These are phyloP conservation scores for Lottia gigantea DNA, from an alignment of 2,888 invertebrate species.

Conservation along the genomic window DNA sequence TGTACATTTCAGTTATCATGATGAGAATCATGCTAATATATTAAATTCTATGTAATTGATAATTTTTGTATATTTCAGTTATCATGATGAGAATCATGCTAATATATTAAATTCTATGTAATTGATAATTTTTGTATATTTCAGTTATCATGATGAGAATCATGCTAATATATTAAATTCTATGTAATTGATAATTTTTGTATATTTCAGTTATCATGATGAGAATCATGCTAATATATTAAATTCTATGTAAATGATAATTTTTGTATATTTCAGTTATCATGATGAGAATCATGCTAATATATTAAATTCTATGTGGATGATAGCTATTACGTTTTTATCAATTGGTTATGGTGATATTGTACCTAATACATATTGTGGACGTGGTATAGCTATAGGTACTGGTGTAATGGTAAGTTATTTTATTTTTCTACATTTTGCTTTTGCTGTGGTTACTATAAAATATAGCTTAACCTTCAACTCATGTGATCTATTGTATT, in stretches of 20 bases:
- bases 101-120: conserved; percentile 87
- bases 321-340: conserved; percentile 99
- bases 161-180: conserved; percentile 96
- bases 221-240: conserved; percentile 95
- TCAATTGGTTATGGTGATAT: conserved; percentile 99
- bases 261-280: conserved; percentile 84
- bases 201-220: conserved; percentile 91
- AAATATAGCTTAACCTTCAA: too few species aligned
- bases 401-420: conserved; percentile 96
- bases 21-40: conserved; percentile 97
- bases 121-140: conserved; percentile 67
- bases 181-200: conserved; percentile 31
- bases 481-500: conserved; percentile 10
- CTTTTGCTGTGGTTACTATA: neutral
- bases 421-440: neutral
- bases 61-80: too few species aligned
- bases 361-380: conserved; percentile 99
- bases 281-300: conserved; percentile 99
- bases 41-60: neutral
- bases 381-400: conserved; percentile 97
- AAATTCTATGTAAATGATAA: conserved; percentile 83
- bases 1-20: conserved; percentile 83
- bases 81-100: too few species aligned
- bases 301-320: conserved; percentile 98
- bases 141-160: conserved; percentile 98